Base-by-base conservation (phyloP, 2,797 vertebrate genomes). In the Nyctibius grandis region DNA sequence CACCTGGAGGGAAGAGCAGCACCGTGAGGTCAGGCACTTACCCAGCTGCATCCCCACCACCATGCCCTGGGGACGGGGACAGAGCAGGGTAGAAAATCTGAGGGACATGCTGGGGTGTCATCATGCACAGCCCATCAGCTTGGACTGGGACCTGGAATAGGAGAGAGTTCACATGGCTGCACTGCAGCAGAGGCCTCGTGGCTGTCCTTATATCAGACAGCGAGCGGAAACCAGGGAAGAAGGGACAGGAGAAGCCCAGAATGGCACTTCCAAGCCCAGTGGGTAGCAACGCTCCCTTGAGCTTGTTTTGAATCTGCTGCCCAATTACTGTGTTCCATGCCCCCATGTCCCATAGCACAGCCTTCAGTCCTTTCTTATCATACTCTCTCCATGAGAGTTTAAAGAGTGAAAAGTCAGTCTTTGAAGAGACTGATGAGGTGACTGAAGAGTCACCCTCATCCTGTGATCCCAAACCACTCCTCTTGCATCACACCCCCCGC, bases 1-100 rank as follows among this genome's bases (percentile, higher is more conserved):
- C 83, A 99, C 99, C 99, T 99, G 96, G 70, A 59, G 38, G 26
- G 74, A 92, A 77, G 44, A 91, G 16, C 15, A 80, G 48, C 10
- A 53, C 8, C 15, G 48, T 63, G 42, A 85, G 44, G 85, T 40
- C 74, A 47, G 47, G 44, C 26, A 64, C 11, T 26, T 12, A 16
- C 14, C 17, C 63, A 91, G 57, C 18, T 7, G 0, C 34, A 28
- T 22, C 45, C 22, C 23, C 18, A 13, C 23, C 18, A 13, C 50
- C 16, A 28, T 23, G 13, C 21, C 19, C 65, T 29, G 18, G 33
- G 26, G 15, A 88, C 42, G 5, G 2, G 40, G 18, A 83, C 12
- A 77, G 17, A 40, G 31, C n/a, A 85, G 21, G 20, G 33, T 25
- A 77, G 68, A 33, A 83, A 75, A 68, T 31, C 17, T 20, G 53